A percentile compares a stretch with the other conserved stretches of the same genome.
phyloP scores from a whole-genome alignment of 1,140 invertebrate genomes.

The Zaprionus vittiger region DNA sequence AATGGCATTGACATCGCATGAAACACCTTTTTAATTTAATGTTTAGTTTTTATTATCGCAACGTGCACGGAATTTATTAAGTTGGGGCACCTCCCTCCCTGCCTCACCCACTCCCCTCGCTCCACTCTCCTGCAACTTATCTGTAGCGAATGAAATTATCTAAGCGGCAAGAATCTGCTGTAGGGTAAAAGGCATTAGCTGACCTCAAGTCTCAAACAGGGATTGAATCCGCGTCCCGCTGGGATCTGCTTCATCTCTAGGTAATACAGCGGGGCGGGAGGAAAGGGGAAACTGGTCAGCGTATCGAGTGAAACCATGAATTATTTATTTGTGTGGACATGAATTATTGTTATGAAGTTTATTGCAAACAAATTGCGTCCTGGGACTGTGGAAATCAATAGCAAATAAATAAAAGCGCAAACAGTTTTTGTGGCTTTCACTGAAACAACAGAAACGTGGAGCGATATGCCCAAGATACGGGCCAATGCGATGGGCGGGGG shows the following conservation, averaged over 20 bases:
- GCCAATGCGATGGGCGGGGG: background rate
- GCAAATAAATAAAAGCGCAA: constrained; percentile 83
- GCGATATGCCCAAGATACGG: constrained; percentile 47
- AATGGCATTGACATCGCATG: constrained; percentile 45
- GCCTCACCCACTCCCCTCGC: background rate
- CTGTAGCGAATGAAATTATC: constrained; percentile 53
- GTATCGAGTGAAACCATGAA: constrained; percentile 66
- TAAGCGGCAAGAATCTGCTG: constrained; percentile 31
- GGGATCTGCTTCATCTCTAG: constrained; percentile 7
- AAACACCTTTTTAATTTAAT: constrained; percentile 79
- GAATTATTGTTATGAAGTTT: constrained; percentile 84
- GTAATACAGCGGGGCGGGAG: constrained; percentile 11
- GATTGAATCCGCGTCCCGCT: constrained; percentile 9
- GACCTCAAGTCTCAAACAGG: constrained; percentile 7
- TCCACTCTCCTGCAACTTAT: background rate
- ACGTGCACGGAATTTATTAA: constrained; percentile 65
- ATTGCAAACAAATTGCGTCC: constrained; percentile 84
- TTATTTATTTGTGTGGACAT: constrained; percentile 83
- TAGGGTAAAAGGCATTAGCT: constrained; percentile 42
- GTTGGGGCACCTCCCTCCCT: background rate
- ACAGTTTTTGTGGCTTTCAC: constrained; percentile 79
- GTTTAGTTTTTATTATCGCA: constrained; percentile 73
- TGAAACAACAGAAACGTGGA: constrained; percentile 62
- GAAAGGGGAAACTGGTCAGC: background rate
- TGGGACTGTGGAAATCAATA: constrained; percentile 83